Base-by-base conservation (phyloP, 2,888 invertebrate genomes). In the Aradus depressus region DNA sequence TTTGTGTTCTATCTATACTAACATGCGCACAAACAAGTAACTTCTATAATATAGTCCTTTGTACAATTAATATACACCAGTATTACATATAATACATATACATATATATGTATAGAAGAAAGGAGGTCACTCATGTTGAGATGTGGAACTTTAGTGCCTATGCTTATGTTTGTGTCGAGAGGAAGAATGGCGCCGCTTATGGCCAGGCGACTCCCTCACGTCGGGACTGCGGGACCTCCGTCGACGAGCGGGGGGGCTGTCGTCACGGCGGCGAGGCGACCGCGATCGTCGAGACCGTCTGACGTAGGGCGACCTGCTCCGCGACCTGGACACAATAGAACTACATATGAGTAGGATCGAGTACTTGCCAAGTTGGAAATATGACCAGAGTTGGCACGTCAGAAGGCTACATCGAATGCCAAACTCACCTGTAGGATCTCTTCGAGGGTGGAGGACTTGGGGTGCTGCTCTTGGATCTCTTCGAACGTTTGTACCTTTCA, bases 131-230 rank as follows among this genome's bases (percentile, higher is more conserved):
- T n/a, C n/a, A 10, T 28, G 37, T 12, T 37, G 10, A 14, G 41
- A 45, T n/a, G 10, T 34, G 22, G 28, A 3, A 37, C 18, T 26
- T 51, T 53, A 71, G 61, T 69, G 69, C 60, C 72, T 70, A 61
- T 73, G 72, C 61, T 72, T 73, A 59, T 72, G 72, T 61, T 71
- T 73, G 58, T 72, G 71, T 57, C 70, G 67, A 6, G 68, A 67
- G 50, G 65, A 65, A 44, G 63, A 57, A 53, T 62, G 59, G 41
- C 64, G 61, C 47, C 62, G 60, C 16, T 58, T 52, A 12, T 57
- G 53, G 18, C 60, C 53, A 47, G 63, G 54, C 16, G 59, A 58
- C 5, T 61, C 60, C 3, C 66, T 65, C 5, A 68, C 65, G 14
- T 64, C 61, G 19, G 51, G 45, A 37, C 26, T 34, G 8, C 49